phyloP scores from a whole-genome alignment of 2,113 vertebrate genomes.

The Ceyx margarethae region DNA sequence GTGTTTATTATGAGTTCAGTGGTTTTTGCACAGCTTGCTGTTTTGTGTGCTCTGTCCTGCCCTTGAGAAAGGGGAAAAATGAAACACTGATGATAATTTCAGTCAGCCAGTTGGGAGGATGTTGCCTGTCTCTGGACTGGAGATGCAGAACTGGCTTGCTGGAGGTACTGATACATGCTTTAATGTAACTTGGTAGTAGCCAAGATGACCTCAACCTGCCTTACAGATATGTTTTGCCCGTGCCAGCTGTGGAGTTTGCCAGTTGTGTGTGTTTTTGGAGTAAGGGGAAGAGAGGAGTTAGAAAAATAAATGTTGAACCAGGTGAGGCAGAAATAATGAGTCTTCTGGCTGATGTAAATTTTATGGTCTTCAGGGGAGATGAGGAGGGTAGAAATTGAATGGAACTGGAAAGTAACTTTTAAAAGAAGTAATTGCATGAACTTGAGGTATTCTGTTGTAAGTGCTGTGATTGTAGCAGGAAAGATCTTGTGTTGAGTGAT shows the following conservation, averaged over 20 bases:
- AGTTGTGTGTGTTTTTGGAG: not conserved
- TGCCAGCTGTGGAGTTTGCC: not conserved
- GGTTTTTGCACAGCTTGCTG: not conserved
- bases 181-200: not conserved
- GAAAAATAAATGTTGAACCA: not conserved
- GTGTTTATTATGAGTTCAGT: not conserved
- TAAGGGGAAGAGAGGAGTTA: not conserved
- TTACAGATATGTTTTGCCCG: not conserved
- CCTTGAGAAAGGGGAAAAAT: not conserved
- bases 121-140: not conserved
- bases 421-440: not conserved
- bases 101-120: not conserved
- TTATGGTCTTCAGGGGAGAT: not conserved
- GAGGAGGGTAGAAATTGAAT: not conserved
- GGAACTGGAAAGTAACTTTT: not conserved
- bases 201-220: not conserved
- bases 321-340: not conserved
- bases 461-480: not conserved
- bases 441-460: not conserved
- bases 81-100: not conserved
- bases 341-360: not conserved
- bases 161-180: accelerated
- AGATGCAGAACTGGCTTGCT: not conserved
- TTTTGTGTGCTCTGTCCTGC: not conserved
- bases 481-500: not conserved